phyloP scores from a whole-genome alignment of 2,888 invertebrate genomes.

The Apotomis turbidana region DNA sequence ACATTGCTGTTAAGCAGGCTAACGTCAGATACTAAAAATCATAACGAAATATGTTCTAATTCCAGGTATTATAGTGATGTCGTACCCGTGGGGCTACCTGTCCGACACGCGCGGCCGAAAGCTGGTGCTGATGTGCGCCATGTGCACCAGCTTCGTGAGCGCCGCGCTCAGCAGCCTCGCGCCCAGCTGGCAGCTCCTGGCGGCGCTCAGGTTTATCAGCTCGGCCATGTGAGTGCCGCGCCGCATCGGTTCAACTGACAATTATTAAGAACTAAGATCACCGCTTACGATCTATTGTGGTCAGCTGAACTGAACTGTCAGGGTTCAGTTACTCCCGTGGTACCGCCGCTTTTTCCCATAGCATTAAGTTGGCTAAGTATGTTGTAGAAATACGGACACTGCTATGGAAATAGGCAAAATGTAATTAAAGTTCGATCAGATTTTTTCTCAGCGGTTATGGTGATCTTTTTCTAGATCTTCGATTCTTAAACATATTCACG shows the following conservation, averaged over 20 bases:
- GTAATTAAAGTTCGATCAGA: too few species aligned
- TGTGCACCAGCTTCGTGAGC: slow-evolving; percentile 68
- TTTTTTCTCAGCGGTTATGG: too few species aligned
- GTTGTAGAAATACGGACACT: too few species aligned
- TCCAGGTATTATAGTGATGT: slow-evolving; percentile 73
- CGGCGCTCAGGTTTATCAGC: slow-evolving; percentile 67
- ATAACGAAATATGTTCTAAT: slow-evolving; percentile 20
- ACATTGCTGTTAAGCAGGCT: too few species aligned
- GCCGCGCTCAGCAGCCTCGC: slow-evolving; percentile 68
- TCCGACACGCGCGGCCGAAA: slow-evolving; percentile 71
- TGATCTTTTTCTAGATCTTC: too few species aligned
- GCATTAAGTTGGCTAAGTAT: too few species aligned
- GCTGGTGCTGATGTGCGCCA: slow-evolving; percentile 69
- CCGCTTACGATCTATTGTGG: too few species aligned
- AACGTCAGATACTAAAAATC: neutral
- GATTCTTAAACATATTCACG: neutral
- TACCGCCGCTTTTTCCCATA: too few species aligned
- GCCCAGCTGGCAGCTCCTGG: slow-evolving; percentile 71
- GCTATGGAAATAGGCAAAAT: too few species aligned
- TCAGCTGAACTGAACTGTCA: too few species aligned
- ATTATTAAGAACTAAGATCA: too few species aligned
- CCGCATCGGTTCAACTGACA: neutral
- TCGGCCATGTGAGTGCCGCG: slow-evolving; percentile 67
- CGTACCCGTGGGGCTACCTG: slow-evolving; percentile 75
- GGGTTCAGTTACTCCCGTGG: too few species aligned